Evolutionary conservation across 2,797 vertebrate species (phyloP).

Genomic region (Numenius phaeopus): DNA sequence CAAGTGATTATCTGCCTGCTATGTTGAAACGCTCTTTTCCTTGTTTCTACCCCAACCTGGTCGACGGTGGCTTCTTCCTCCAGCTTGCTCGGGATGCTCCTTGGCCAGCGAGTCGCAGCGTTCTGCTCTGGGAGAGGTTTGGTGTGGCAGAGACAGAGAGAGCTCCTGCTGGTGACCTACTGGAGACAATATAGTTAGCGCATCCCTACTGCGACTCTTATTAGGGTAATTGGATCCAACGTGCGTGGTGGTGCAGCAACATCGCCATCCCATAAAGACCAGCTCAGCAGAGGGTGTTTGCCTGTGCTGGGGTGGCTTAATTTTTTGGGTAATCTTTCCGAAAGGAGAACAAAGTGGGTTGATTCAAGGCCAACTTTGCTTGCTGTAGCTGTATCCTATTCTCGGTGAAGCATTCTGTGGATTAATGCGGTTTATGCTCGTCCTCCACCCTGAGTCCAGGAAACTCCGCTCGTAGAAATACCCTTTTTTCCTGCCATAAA

Average conservation of each 20-base stretch:
- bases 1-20: not conserved
- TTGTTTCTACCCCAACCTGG: not conserved
- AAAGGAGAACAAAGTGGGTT: not conserved
- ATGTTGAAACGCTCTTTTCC: not conserved
- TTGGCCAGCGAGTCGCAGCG: not conserved
- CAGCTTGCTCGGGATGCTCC: not conserved
- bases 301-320: not conserved
- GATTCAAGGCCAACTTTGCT: not conserved
- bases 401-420: not conserved
- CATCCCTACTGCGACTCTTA: not conserved
- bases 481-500: not conserved
- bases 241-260: not conserved
- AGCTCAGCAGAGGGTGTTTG: not conserved
- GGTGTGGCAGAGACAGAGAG: not conserved
- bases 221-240: not conserved
- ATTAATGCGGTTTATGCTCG: not conserved
- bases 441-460: not conserved
- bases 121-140: not conserved
- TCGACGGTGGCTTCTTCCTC: not conserved
- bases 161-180: not conserved
- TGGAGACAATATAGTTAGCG: not conserved
- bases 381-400: not conserved
- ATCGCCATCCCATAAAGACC: not conserved
- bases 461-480: not conserved
- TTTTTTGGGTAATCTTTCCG: not conserved